Evolutionary conservation across 1,140 invertebrate genomes (phyloP), one percentile per base, ranked within the genome.

Genomic region (Schlechtendalia chinensis): DNA sequence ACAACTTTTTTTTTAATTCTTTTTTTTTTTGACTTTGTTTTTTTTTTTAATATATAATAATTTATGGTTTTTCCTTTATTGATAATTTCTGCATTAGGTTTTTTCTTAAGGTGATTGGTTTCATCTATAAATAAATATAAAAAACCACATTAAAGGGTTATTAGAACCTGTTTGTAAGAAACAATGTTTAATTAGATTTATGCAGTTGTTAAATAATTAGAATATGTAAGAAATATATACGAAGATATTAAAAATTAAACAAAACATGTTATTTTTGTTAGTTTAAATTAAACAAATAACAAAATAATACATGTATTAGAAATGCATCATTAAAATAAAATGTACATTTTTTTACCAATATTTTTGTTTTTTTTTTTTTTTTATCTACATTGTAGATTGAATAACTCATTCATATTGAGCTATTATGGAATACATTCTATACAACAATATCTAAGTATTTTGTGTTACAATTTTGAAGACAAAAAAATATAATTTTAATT

Each of bases 291-390:
- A 79, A 63, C 45, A 79, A 79, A 59, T 79, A 47, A 50, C 39
- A 27, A 59, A 77, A 47, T 61, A 47, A 53, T 53, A 72, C 29
- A 79, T 63, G 47, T 77, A 79, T 79, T 63, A 77, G 53, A 59
- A 39, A 50, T 79, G 12, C 24, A 63, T 79, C 29, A 47, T 63
- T 77, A 79, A 79, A 75, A 45, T 58, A 75, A 22, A 45, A 79
- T 79, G 75, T 79, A 79, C 29, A 79, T 77, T 79, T 79, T 79
- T 79, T 79, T 79, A 79, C 75, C 39, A 61, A 47, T 75, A 79
- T 1, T 63, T 79, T 10, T 29, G n/a, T 17, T 19, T 59, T 79
- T 63, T 79, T 61, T 47, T 22, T 77, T 59, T n/a, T 45, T 45
- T 4, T 45, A 10, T 45, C 5, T 45, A 45, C 10, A n/a, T n/a